phyloP scores from a whole-genome alignment of 2,113 vertebrate species.

The Bujurquina vittata region DNA sequence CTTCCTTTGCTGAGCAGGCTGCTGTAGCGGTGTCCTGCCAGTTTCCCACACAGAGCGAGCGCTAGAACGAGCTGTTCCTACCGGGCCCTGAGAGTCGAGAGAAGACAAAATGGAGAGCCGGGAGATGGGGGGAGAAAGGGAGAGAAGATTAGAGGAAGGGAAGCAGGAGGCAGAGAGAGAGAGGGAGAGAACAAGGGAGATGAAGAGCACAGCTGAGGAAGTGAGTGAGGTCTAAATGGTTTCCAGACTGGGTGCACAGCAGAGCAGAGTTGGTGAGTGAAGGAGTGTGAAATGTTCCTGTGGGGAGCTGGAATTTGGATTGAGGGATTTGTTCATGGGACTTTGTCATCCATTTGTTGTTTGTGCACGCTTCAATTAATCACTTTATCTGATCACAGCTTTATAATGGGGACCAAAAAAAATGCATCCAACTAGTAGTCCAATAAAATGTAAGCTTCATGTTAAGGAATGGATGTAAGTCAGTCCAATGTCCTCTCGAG shows the following conservation, averaged over 20 bases:
- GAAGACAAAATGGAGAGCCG: conserved; percentile 50
- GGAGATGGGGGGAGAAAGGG: conserved; percentile 9
- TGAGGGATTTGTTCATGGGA: conserved; percentile 46
- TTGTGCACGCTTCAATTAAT: conserved; percentile 28
- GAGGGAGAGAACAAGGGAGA: conserved; percentile 7
- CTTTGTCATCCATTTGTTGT: conserved; percentile 47
- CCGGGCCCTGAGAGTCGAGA: conserved; percentile 29
- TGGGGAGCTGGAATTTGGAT: conserved; percentile 41
- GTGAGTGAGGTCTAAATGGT: conserved; percentile 59
- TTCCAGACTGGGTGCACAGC: conserved; percentile 42
- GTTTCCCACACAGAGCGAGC: conserved; percentile 43
- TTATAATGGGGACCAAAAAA: not conserved
- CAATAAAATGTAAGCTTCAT: not conserved
- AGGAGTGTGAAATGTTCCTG: conserved; percentile 59
- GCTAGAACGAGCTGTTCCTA: conserved; percentile 58
- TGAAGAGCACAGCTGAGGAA: conserved; percentile 16
- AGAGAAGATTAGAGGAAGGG: conserved; percentile 24
- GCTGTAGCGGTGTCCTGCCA: conserved; percentile 41
- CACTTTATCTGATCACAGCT: conserved; percentile 13
- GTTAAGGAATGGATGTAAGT: not conserved
- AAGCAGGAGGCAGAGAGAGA: not conserved
- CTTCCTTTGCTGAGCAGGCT: conserved; percentile 52
- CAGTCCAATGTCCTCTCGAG: not conserved
- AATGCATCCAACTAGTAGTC: not conserved
- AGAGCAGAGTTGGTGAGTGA: conserved; percentile 15